Evolutionary conservation across 2,888 invertebrate species (phyloP).

Genomic region (Melanophora roralis): DNA sequence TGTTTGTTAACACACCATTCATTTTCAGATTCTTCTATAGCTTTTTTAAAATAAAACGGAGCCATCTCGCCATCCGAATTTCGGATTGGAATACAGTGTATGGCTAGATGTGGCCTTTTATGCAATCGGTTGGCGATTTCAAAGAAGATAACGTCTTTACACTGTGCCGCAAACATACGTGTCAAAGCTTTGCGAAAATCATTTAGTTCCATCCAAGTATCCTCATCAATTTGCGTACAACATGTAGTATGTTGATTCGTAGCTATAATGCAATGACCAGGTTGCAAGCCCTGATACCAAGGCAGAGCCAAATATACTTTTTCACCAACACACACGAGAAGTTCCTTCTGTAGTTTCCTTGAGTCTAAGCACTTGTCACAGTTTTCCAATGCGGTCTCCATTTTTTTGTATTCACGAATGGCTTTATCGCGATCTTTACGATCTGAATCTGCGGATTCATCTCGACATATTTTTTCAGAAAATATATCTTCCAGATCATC

Average conservation of each 20-base stretch:
- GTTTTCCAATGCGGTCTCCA: constrained; percentile 84
- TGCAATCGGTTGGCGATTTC: constrained; percentile 89
- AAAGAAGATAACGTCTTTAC: constrained; percentile 91
- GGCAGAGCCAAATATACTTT: constrained; percentile 93
- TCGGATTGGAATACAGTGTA: constrained; percentile 89
- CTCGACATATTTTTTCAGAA: constrained; percentile 85
- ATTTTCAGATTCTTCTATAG: constrained; percentile 93
- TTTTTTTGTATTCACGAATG: constrained; percentile 84
- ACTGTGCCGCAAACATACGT: constrained; percentile 84
- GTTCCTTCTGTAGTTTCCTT: constrained; percentile 87
- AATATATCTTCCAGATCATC: constrained; percentile 92
- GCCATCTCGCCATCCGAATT: constrained; percentile 89
- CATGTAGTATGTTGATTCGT: constrained; percentile 89
- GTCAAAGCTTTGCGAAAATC: constrained; percentile 86
- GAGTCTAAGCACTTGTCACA: constrained; percentile 87
- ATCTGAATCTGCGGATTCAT: constrained; percentile 81
- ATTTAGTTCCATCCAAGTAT: constrained; percentile 93
- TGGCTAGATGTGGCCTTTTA: constrained; percentile 87
- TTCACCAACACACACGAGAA: constrained; percentile 88
- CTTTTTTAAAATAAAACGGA: constrained; percentile 99
- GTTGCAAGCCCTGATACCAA: constrained; percentile 86
- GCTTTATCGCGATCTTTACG: constrained; percentile 82
- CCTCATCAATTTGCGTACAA: constrained; percentile 92
- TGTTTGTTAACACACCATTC: constrained; percentile 98
- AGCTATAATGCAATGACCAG: constrained; percentile 91